Conservation (phyloP, 2,888 invertebrate species). For the Scelioninae gen. 1 region DNA sequence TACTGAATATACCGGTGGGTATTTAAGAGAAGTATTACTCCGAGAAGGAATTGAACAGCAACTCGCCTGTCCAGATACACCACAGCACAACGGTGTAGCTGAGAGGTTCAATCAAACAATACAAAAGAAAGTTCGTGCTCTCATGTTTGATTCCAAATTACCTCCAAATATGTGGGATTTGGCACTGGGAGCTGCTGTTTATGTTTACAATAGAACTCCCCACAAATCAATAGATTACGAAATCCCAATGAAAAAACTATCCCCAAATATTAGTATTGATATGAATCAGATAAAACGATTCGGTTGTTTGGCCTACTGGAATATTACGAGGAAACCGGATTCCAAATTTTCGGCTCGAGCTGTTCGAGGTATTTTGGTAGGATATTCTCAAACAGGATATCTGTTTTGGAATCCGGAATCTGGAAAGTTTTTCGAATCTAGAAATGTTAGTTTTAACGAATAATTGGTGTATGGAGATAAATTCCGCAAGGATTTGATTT, state of each 20-base stretch:
- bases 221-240: slow-evolving; percentile 70
- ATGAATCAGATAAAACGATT: slow-evolving; percentile 63
- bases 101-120: slow-evolving; percentile 62
- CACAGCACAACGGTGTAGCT: slow-evolving; percentile 62
- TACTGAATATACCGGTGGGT: slow-evolving; percentile 38
- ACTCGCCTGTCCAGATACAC: slow-evolving; percentile 55
- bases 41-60: slow-evolving; percentile 26
- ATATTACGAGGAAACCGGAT: slow-evolving; percentile 37
- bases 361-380: slow-evolving; percentile 8
- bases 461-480: slow-evolving; percentile 65
- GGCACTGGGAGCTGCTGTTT: slow-evolving; percentile 66
- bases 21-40: slow-evolving; percentile 21
- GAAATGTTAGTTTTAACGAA: slow-evolving; percentile 1
- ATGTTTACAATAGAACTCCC: slow-evolving; percentile 69
- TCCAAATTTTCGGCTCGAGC: slow-evolving; percentile 18
- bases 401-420: slow-evolving; percentile 10
- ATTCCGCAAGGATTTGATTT: slow-evolving; percentile 47
- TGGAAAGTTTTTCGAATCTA: slow-evolving; percentile 14
- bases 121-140: slow-evolving; percentile 45
- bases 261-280: slow-evolving; percentile 43
- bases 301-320: slow-evolving; percentile 64
- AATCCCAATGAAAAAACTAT: slow-evolving; percentile 56
- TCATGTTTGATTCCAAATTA: slow-evolving; percentile 53
- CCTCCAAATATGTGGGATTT: slow-evolving; percentile 69
- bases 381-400: slow-evolving; percentile 10